A percentile compares a stretch with the other conserved stretches of the same genome.
These are phyloP conservation scores for Oxyteleia sp. DNA, from an alignment of 2,888 invertebrate species.

Conservation along the genomic window DNA sequence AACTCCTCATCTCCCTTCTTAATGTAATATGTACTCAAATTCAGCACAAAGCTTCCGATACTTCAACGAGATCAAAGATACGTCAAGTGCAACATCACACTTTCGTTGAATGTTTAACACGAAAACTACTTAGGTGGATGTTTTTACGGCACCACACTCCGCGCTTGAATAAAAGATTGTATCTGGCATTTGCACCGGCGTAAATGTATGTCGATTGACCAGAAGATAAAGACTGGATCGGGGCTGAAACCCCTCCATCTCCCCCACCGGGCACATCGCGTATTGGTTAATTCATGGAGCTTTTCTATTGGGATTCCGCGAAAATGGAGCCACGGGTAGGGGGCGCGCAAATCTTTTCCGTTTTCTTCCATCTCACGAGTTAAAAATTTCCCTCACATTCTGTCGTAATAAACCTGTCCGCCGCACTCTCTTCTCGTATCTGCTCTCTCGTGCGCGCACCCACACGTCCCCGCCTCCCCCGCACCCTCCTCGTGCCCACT, in stretches of 20 bases:
- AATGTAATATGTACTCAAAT: constrained; percentile 8
- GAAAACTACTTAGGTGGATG: constrained; percentile 39
- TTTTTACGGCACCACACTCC: constrained; percentile 29
- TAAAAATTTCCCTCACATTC: constrained; percentile 61
- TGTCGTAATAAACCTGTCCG: constrained; percentile 63
- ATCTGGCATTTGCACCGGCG: constrained; percentile 75
- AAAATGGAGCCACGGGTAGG: constrained; percentile 67
- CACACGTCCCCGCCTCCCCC: not conserved
- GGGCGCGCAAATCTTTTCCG: constrained; percentile 75
- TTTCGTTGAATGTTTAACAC: constrained; percentile 33
- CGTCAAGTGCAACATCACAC: constrained; percentile 30
- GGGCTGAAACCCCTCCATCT: constrained; percentile 78
- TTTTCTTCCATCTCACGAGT: constrained; percentile 41
- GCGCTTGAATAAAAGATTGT: constrained; percentile 80
- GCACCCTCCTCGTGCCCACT: not conserved
- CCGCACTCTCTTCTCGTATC: constrained; percentile 42
- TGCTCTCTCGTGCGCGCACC: not conserved
- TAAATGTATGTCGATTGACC: constrained; percentile 49
- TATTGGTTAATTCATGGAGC: constrained; percentile 83
- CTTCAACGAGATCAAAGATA: constrained; percentile 22
- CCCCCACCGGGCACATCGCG: constrained; percentile 77
- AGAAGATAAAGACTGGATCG: constrained; percentile 51
- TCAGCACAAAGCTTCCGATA: constrained; percentile 11
- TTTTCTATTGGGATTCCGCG: constrained; percentile 61
- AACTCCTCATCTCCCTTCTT: not conserved